These are phyloP conservation scores for Lepisosteus osseus DNA, from an alignment of 2,113 vertebrate genomes.

Conservation along the genomic window DNA sequence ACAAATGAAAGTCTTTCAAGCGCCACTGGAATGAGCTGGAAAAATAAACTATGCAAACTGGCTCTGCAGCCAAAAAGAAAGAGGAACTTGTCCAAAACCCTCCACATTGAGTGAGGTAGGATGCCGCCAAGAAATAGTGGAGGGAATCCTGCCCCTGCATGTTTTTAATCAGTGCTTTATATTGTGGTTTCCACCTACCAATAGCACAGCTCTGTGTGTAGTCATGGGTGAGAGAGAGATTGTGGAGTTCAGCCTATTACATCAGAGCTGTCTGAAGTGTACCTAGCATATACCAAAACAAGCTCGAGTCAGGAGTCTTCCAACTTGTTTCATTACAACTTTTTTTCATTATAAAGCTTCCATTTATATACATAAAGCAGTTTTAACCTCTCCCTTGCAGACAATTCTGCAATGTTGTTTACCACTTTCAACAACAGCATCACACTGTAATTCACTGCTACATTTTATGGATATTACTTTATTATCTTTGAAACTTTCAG, in stretches of 20 bases:
- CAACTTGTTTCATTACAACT: not conserved
- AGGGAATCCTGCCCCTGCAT: slow-evolving; percentile 29
- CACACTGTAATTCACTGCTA: no score
- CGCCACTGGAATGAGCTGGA: slow-evolving; percentile 34
- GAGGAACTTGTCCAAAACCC: slow-evolving; percentile 31
- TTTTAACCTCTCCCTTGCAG: no score
- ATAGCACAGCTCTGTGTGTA: not conserved
- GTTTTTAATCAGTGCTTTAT: slow-evolving; percentile 17
- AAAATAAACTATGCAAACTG: slow-evolving; percentile 37
- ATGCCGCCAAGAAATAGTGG: slow-evolving; percentile 27
- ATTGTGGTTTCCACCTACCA: slow-evolving; percentile 18
- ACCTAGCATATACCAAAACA: not conserved
- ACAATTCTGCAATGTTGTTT: no score
- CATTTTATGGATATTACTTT: no score
- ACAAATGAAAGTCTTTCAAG: slow-evolving; percentile 20
- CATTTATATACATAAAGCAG: no score
- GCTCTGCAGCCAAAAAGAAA: slow-evolving; percentile 32
- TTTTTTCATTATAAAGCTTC: not conserved
- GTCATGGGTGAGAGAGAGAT: not conserved
- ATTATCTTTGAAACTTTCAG: no score
- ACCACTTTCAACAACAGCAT: no score
- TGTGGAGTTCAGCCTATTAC: slow-evolving; percentile 6
- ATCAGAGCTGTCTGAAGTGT: not conserved
- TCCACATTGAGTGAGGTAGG: slow-evolving; percentile 14
- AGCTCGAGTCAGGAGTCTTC: not conserved